These are phyloP conservation scores for Meloidogyne hapla DNA, from an alignment of 1,140 invertebrate species.

Conservation along the genomic window DNA sequence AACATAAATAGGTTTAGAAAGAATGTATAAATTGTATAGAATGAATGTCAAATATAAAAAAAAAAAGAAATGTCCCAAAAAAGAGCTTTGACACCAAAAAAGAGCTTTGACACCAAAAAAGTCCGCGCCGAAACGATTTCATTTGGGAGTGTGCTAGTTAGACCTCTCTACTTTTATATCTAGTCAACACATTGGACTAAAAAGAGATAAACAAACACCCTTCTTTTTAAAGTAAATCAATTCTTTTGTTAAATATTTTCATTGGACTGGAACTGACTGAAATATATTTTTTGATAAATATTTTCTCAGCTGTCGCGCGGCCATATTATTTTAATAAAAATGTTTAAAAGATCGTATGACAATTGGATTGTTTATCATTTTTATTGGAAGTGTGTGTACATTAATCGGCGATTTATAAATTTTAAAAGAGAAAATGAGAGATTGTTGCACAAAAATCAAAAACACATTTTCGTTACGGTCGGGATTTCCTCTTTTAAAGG, in stretches of 20 bases:
- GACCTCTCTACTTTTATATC: neutral
- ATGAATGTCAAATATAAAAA: no score
- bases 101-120: no score
- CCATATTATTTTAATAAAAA: neutral
- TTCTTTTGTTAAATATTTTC: neutral
- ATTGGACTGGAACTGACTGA: neutral
- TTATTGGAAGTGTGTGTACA: neutral
- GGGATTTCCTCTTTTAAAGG: neutral
- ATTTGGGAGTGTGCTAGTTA: neutral
- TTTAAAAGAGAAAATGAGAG: neutral
- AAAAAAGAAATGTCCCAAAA: no score
- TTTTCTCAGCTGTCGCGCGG: neutral
- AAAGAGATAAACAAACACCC: neutral
- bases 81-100: no score
- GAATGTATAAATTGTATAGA: no score
- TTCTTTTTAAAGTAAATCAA: neutral
- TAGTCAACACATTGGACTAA: neutral
- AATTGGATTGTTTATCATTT: neutral
- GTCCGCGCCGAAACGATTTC: neutral
- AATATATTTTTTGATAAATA: neutral
- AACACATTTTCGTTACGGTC: no score
- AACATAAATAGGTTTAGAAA: no score
- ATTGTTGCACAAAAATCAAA: neutral
- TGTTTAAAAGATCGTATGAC: conserved; percentile 1
- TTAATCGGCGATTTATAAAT: neutral